Evolutionary conservation across 1,140 invertebrate species (phyloP).

Genomic region (Pogonomyrmex californicus): DNA sequence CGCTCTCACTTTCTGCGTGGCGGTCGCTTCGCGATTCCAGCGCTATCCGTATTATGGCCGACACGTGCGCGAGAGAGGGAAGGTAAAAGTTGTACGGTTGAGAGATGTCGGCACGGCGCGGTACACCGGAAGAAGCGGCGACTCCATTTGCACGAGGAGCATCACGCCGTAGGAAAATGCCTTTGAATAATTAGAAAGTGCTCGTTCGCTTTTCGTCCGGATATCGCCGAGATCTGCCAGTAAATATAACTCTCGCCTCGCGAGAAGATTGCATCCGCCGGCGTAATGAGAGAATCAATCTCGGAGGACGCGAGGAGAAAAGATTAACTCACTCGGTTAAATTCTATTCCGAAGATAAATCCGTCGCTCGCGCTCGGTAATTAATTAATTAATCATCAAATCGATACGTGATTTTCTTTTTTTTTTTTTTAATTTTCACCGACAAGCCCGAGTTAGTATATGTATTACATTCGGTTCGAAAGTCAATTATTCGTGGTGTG

Average conservation of each 20-base stretch:
- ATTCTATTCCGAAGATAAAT: slow-evolving; percentile 16
- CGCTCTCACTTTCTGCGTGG: slow-evolving; percentile 52
- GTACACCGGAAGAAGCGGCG: slow-evolving; percentile 50
- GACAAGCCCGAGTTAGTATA: background rate
- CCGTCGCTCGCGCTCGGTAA: background rate
- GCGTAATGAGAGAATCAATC: background rate
- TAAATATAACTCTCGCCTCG: slow-evolving; percentile 9
- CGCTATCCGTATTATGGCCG: slow-evolving; percentile 29
- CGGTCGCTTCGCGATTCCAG: slow-evolving; percentile 37
- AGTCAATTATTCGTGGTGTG: background rate
- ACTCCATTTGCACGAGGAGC: slow-evolving; percentile 11
- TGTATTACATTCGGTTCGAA: background rate
- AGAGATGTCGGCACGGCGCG: slow-evolving; percentile 24
- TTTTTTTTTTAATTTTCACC: background rate
- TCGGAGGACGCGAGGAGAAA: background rate
- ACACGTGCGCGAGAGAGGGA: slow-evolving; percentile 34
- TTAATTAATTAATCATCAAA: background rate
- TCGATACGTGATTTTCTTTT: background rate
- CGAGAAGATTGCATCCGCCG: background rate
- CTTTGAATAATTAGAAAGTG: slow-evolving; percentile 59
- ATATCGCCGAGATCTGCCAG: background rate
- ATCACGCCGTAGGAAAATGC: slow-evolving; percentile 47
- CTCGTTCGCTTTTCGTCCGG: slow-evolving; percentile 37
- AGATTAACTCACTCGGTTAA: background rate
- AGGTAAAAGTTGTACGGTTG: slow-evolving; percentile 46